Conservation (phyloP, 2,797 vertebrate species). For the Phalanger gymnotis region DNA sequence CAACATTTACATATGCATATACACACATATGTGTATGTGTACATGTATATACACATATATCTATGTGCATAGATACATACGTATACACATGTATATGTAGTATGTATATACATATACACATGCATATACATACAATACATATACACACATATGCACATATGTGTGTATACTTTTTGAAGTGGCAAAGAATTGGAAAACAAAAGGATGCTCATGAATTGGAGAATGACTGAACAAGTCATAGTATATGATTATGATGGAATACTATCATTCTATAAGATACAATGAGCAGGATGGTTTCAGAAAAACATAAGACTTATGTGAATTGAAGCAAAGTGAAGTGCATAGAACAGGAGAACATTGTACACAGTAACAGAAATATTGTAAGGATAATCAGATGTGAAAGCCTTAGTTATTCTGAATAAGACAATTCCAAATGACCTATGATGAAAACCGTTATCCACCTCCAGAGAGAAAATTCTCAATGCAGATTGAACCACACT, state of each 20-base stretch:
- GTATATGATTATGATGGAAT: not conserved
- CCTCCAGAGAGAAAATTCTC: not conserved
- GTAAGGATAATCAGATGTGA: not conserved
- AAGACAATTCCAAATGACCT: not conserved
- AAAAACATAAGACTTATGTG: not conserved
- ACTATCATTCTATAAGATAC: not conserved
- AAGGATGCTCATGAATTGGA: too few relatives aligned
- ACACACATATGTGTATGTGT: too few relatives aligned
- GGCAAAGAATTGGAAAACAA: too few relatives aligned
- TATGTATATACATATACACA: too few relatives aligned
- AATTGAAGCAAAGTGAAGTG: not conserved
- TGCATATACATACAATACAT: too few relatives aligned
- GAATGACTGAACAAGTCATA: too few relatives aligned
- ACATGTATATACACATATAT: too few relatives aligned
- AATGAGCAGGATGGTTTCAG: not conserved
- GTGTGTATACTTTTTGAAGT: too few relatives aligned
- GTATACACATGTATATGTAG: too few relatives aligned
- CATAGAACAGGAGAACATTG: not conserved
- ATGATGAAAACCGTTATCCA: not conserved
- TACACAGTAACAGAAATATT: not conserved
- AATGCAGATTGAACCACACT: not conserved
- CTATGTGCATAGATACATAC: too few relatives aligned
- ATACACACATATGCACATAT: too few relatives aligned
- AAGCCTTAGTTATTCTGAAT: not conserved
- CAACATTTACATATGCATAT: too few relatives aligned